A percentile compares a stretch with the other conserved stretches of the same genome.
phyloP scores from a whole-genome alignment of 1,140 invertebrate species.

The Zaprionus inermis region DNA sequence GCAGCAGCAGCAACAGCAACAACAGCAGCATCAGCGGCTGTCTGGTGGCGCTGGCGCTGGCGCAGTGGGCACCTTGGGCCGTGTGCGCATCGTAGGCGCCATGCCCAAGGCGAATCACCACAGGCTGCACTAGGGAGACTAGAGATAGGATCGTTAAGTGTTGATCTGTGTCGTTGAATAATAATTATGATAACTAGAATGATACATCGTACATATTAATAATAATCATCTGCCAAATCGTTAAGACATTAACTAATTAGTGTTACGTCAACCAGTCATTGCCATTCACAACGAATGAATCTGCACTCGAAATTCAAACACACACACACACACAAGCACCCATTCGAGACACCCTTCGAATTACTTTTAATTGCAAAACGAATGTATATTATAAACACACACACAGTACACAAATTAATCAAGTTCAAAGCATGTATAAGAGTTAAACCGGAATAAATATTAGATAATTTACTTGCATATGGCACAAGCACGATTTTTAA shows the following conservation, averaged over 20 bases:
- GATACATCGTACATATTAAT: not conserved
- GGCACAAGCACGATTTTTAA: conserved; percentile 30
- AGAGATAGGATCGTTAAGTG: conserved; percentile 21
- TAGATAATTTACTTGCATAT: conserved; percentile 20
- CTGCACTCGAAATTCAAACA: conserved; percentile 38
- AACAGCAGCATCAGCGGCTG: conserved; percentile 80
- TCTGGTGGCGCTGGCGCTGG: conserved; percentile 81
- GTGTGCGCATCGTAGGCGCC: conserved; percentile 91
- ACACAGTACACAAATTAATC: conserved; percentile 14
- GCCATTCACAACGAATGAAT: conserved; percentile 76
- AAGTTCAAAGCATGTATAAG: conserved; percentile 35
- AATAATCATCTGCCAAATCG: conserved; percentile 74
- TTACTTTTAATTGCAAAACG: conserved; percentile 30
- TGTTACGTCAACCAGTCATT: conserved; percentile 68
- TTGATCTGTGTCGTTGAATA: conserved; percentile 23
- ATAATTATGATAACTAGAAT: not conserved
- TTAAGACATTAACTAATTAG: conserved; percentile 51
- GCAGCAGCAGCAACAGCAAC: conserved; percentile 57
- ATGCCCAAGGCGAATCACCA: conserved; percentile 88
- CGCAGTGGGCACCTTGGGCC: conserved; percentile 85
- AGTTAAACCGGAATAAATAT: conserved; percentile 12
- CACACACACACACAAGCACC: conserved; percentile 8
- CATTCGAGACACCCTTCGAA: conserved; percentile 38
- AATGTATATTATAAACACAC: conserved; percentile 34
- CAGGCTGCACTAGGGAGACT: conserved; percentile 76